Percentiles rank a stretch among this genome's conserved stretches.
Evolutionary conservation across 92 coral and sea anemone genomes (phyloP).

Genomic region (Heliopora coerulea): DNA sequence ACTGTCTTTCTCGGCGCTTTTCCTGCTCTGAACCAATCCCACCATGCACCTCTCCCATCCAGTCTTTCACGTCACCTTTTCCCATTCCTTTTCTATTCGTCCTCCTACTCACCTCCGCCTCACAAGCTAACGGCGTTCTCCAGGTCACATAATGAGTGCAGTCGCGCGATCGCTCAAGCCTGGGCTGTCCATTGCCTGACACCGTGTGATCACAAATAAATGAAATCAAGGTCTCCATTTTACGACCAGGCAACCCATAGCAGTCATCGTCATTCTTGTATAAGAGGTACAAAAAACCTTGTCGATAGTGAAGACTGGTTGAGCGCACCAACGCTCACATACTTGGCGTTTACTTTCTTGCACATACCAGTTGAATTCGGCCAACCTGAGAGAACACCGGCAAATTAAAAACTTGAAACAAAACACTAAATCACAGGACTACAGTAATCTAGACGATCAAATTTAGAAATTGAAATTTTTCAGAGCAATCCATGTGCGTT

Average conservation of each 20-base stretch:
- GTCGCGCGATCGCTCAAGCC: slow-evolving; percentile 62
- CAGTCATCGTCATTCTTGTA: slow-evolving; percentile 71
- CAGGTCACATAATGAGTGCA: slow-evolving; percentile 77
- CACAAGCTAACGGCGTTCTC: slow-evolving; percentile 84
- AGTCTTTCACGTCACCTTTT: no score
- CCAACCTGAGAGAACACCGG: slow-evolving; percentile 42
- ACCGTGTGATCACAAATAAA: slow-evolving; percentile 62
- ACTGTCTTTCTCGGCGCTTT: no score
- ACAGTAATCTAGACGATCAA: no score
- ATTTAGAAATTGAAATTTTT: no score
- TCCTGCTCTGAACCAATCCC: no score
- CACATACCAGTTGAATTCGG: slow-evolving; percentile 79
- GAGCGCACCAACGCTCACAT: slow-evolving; percentile 68
- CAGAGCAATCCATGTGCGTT: no score
- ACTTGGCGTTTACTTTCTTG: slow-evolving; percentile 33
- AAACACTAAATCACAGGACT: neutral
- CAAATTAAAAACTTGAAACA: no score
- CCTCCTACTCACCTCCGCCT: slow-evolving; percentile 40
- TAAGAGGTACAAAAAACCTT: slow-evolving; percentile 66
- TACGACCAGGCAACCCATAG: slow-evolving; percentile 50
- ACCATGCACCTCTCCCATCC: no score
- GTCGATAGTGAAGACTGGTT: slow-evolving; percentile 62
- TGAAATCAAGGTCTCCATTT: slow-evolving; percentile 67
- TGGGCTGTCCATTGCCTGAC: slow-evolving; percentile 60
- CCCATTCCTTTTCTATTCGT: no score